Base-by-base conservation (phyloP, 2,113 vertebrate genomes). In the Setophaga petechia region DNA sequence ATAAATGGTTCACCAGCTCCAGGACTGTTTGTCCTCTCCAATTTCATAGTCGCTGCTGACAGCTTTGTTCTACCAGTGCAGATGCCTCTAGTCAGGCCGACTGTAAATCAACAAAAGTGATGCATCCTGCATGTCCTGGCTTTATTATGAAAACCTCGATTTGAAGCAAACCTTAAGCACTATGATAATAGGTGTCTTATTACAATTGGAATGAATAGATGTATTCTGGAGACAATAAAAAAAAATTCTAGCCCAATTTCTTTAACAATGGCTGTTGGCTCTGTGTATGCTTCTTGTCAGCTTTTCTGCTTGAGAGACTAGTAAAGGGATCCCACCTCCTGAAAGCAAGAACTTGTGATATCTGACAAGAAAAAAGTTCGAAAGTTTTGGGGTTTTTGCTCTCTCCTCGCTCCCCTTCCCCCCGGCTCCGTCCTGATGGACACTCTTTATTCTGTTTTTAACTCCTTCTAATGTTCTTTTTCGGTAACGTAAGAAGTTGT, bases 371-470 rank as follows among this genome's bases (percentile, higher is more conserved):
- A 89, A 89, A 66, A 77, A 49, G 39, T 51, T 46, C 0, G 8
- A 43, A 73, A 91, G 28, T 47, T 47, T 72, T 16, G 30, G 10
- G 19, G 3, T 35, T 46, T 61, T 79, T 52, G 22, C 2, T 10
- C 43, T 35, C 10, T 49, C 9, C 5, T 15, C 0, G 0, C 52
- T 19, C 33, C 3, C 5, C 1, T 3, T 4, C 4, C 2, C n/a
- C 43, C 12, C 1, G 2, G 8, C 11, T 9, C 9, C 1, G 3
- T 76, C 17, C 49, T 51, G 65, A 20, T 5, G 33, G 33, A 23
- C 2, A 4, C 14, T 13, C 14, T 75, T 62, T 28, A 44, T 25
- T 67, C 15, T 39, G 7, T 24, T 90, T 84, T 49, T 33, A 84
- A 39, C 12, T 82, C 24, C 6, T 46, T 37, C 37, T 61, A 65